Conservation (phyloP, 1,140 invertebrate genomes). For the Scylla paramamosain region DNA sequence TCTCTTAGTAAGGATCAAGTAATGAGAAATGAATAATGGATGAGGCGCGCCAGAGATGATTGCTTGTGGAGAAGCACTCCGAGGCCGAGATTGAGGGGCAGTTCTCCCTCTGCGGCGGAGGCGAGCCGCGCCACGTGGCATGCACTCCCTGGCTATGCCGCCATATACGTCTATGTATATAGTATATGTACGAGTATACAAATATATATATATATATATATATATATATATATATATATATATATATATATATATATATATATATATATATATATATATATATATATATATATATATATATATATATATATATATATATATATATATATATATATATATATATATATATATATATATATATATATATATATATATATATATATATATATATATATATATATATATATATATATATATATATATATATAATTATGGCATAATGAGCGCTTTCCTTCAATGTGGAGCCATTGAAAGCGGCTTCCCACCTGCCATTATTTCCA, state of each 20-base stretch:
- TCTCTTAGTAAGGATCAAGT: too few species aligned
- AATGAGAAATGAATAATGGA: too few species aligned
- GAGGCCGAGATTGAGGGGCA: too few species aligned
- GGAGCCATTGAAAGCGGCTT: too few species aligned
- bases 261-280: constrained; percentile 39
- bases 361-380: constrained; percentile 44
- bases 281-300: constrained; percentile 45
- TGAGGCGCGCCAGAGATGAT: too few species aligned
- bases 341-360: constrained; percentile 46
- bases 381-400: constrained; percentile 45
- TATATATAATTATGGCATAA: not conserved
- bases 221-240: constrained; percentile 46
- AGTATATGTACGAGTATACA: not conserved
- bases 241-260: constrained; percentile 43
- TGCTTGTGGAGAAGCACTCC: too few species aligned
- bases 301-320: constrained; percentile 46
- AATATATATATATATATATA: constrained; percentile 41
- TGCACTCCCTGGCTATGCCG: too few species aligned
- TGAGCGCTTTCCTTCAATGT: too few species aligned
- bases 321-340: constrained; percentile 44
- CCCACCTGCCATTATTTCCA: too few species aligned
- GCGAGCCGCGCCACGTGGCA: too few species aligned
- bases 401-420: constrained; percentile 37
- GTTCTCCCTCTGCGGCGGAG: too few species aligned
- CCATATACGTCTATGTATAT: not conserved